Evolutionary conservation across 2,888 invertebrate genomes (phyloP), one percentile per base, ranked within the genome.

Genomic region (Acanthosepion lycidas): DNA sequence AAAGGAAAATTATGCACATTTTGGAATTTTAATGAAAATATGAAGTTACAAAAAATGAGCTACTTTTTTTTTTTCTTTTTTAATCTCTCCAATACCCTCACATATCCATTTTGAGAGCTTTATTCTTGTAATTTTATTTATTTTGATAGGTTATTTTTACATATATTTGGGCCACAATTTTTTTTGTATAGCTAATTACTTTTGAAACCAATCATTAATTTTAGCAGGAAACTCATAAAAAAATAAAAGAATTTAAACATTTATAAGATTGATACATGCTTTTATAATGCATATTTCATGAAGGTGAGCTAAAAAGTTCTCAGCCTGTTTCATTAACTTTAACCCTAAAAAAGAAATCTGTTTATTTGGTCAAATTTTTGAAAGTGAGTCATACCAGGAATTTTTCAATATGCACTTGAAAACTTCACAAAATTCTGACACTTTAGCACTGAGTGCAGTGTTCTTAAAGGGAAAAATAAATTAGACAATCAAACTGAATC

Each of bases 151-250:
- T 78, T 78, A 78, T 78, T 15, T 78, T 78, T 33, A 33, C n/a
- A 33, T 78, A 78, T 78, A 78, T n/a, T n/a, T 33, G 15, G 78
- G 78, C 33, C 33, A 78, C 78, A 23, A 23, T 0, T 23, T 59
- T 59, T 23, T 59, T 59, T 23, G 23, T 23, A 78, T 78, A 18
- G n/a, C 78, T 78, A 78, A 78, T n/a, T 78, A 78, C n/a, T 78
- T 78, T 78, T 33, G 78, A 78, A 78, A 78, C n/a, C n/a, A 78
- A 78, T 78, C 78, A 78, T 78, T 78, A 78, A 78, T 78, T 78
- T 78, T 78, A 78, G n/a, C 78, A 33, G n/a, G 15, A n/a, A n/a
- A 78, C n/a, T 78, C n/a, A 78, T n/a, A 8, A n/a, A 78, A 42
- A 78, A 78, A 78, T 78, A n/a, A 78, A 78, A 78, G 78, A 78